Evolutionary conservation across 2,888 invertebrate genomes (phyloP).

Genomic region (Xanthorhoe spadicearia): DNA sequence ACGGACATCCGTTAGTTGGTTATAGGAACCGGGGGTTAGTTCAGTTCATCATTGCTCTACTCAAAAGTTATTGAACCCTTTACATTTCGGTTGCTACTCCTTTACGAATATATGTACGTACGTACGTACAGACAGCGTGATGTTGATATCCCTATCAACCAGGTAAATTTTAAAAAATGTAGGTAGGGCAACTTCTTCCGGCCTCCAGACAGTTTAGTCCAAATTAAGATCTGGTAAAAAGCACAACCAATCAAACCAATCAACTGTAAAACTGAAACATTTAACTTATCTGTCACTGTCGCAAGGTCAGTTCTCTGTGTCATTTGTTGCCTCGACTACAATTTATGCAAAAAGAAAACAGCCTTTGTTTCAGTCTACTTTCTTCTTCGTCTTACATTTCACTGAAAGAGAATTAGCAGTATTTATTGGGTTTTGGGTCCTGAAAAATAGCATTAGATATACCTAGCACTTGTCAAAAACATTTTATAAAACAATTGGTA

Average conservation of each 20-base stretch:
- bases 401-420: too few species aligned
- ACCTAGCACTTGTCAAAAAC: too few species aligned
- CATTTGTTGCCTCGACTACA: slow-evolving; percentile 40
- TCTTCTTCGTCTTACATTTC: too few species aligned
- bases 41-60: not conserved
- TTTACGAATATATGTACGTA: too few species aligned
- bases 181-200: not conserved
- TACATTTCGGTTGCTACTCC: not conserved
- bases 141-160: too few species aligned
- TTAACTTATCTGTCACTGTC: slow-evolving; percentile 27
- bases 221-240: not conserved
- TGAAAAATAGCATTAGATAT: too few species aligned
- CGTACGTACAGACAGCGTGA: too few species aligned
- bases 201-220: not conserved
- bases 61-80: not conserved
- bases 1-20: too few species aligned
- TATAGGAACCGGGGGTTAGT: too few species aligned
- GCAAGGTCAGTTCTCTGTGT: slow-evolving; percentile 44
- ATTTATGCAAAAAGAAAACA: slow-evolving; percentile 3
- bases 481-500: too few species aligned
- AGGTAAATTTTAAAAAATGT: too few species aligned
- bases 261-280: slow-evolving; percentile 31
- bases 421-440: too few species aligned
- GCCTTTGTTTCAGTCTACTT: not conserved
- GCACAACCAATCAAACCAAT: slow-evolving; percentile 8